Evolutionary conservation across 1,140 invertebrate species (phyloP).

Genomic region (Scaptomyza pallida): DNA sequence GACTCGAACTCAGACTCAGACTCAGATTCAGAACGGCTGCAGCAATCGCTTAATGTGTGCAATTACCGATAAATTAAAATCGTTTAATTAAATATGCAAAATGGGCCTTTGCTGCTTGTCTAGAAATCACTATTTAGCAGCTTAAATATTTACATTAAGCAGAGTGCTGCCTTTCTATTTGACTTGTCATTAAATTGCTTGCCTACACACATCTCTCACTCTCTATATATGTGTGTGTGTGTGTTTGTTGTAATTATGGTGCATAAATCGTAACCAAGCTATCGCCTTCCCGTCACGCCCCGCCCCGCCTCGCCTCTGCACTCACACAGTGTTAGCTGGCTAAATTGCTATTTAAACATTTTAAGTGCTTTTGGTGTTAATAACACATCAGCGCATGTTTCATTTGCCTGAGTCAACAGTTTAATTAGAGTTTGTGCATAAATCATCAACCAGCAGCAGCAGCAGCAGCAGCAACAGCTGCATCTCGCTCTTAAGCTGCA

Average conservation of each 20-base stretch:
- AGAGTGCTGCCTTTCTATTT: slow-evolving; percentile 40
- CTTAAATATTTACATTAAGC: slow-evolving; percentile 26
- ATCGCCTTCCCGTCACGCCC: too few species aligned
- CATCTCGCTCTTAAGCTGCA: slow-evolving; percentile 1
- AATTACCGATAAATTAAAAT: slow-evolving; percentile 59
- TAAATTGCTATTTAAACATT: slow-evolving; percentile 74
- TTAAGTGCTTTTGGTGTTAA: slow-evolving; percentile 75
- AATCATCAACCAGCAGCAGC: slow-evolving; percentile 44
- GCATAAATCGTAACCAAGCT: slow-evolving; percentile 38
- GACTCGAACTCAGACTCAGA: neutral
- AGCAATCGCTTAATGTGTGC: slow-evolving; percentile 17
- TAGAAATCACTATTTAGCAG: slow-evolving; percentile 22
- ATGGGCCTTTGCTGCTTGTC: neutral
- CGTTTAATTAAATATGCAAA: slow-evolving; percentile 52
- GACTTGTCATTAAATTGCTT: slow-evolving; percentile 43
- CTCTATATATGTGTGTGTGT: neutral
- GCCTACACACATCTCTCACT: slow-evolving; percentile 9
- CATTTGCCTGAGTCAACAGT: slow-evolving; percentile 75
- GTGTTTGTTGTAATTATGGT: slow-evolving; percentile 57
- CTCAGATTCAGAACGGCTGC: neutral
- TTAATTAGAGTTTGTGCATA: slow-evolving; percentile 76
- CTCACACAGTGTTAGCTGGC: slow-evolving; percentile 8
- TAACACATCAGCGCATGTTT: slow-evolving; percentile 74
- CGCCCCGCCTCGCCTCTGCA: too few species aligned
- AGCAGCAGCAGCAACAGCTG: neutral